Percentiles rank a stretch among this genome's conserved stretches.
phyloP scores from a whole-genome alignment of 2,888 invertebrate species.

The Microctonus brassicae region DNA sequence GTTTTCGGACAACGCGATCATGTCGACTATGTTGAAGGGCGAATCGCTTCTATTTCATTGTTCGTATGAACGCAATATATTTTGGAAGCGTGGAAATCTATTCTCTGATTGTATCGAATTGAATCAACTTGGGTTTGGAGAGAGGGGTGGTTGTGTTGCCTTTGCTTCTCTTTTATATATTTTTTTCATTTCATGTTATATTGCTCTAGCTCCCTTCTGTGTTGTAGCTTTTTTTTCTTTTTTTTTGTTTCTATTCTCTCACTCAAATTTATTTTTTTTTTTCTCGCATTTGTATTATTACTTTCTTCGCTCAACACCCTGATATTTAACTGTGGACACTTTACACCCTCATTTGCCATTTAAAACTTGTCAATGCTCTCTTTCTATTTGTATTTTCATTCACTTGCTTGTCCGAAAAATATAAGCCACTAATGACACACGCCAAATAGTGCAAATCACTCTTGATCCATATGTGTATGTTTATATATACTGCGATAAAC shows the following conservation, averaged over 20 bases:
- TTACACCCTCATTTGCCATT: slow-evolving; percentile 40
- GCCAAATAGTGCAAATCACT: slow-evolving; percentile 35
- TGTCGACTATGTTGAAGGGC: neutral
- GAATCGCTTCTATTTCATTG: neutral
- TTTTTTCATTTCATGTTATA: slow-evolving; percentile 1
- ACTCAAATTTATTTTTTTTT: neutral
- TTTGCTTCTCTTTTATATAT: neutral
- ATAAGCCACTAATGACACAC: slow-evolving; percentile 44
- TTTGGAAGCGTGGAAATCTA: slow-evolving; percentile 57
- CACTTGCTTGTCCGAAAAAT: slow-evolving; percentile 31
- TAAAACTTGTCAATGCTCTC: slow-evolving; percentile 51
- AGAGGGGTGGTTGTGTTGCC: slow-evolving; percentile 38
- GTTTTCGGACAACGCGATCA: slow-evolving; percentile 12
- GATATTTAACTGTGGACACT: slow-evolving; percentile 35
- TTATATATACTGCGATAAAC: slow-evolving; percentile 6
- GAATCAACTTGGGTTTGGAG: slow-evolving; percentile 49
- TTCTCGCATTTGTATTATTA: slow-evolving; percentile 16
- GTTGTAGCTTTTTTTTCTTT: slow-evolving; percentile 18
- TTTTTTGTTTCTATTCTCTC: slow-evolving; percentile 30
- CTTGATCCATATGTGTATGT: neutral
- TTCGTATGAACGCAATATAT: slow-evolving; percentile 53
- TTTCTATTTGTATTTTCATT: neutral
- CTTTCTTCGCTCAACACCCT: slow-evolving; percentile 17
- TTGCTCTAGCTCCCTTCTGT: neutral
- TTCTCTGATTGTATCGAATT: slow-evolving; percentile 60